Percentiles rank a stretch among this genome's conserved stretches.
Evolutionary conservation across 1,140 invertebrate species (phyloP).

Genomic region (Drosophila simulans): DNA sequence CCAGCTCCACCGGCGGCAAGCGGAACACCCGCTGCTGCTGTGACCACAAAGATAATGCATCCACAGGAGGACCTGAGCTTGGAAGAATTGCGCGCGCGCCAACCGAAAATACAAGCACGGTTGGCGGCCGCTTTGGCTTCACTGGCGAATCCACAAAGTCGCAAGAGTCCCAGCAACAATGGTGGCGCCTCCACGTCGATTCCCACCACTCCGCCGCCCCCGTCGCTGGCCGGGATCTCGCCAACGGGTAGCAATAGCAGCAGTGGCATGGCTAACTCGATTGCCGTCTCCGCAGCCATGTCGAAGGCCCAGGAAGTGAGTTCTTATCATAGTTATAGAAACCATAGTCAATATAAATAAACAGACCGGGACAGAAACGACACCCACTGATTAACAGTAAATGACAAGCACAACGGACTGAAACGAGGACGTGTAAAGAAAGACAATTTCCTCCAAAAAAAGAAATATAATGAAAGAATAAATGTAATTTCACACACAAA

Average conservation of each 20-base stretch:
- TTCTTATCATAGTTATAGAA: constrained; percentile 85
- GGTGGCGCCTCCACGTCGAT: constrained; percentile 51
- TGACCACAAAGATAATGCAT: constrained; percentile 96
- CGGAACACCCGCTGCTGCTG: constrained; percentile 82
- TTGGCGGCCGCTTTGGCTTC: constrained; percentile 71
- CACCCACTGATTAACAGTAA: constrained; percentile 34
- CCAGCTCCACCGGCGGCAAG: constrained; percentile 36
- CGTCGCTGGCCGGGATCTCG: constrained; percentile 64
- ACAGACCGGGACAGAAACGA: constrained; percentile 35
- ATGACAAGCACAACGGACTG: constrained; percentile 18
- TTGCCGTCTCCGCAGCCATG: constrained; percentile 80
- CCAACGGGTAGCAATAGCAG: constrained; percentile 69
- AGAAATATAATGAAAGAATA: constrained; percentile 6
- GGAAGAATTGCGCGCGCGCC: constrained; percentile 93
- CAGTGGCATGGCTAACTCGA: constrained; percentile 64
- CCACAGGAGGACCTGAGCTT: constrained; percentile 97
- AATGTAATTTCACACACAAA: constrained; percentile 7
- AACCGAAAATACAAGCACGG: constrained; percentile 88
- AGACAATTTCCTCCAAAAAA: constrained; percentile 33
- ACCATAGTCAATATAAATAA: constrained; percentile 84
- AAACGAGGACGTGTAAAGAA: constrained; percentile 41
- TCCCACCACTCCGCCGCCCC: constrained; percentile 66
- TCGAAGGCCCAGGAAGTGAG: constrained; percentile 85
- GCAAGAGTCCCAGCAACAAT: constrained; percentile 49
- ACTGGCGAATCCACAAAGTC: constrained; percentile 76